phyloP scores from a whole-genome alignment of 64 coral and sea anemone genomes.

The Exaiptasia diaphana region DNA sequence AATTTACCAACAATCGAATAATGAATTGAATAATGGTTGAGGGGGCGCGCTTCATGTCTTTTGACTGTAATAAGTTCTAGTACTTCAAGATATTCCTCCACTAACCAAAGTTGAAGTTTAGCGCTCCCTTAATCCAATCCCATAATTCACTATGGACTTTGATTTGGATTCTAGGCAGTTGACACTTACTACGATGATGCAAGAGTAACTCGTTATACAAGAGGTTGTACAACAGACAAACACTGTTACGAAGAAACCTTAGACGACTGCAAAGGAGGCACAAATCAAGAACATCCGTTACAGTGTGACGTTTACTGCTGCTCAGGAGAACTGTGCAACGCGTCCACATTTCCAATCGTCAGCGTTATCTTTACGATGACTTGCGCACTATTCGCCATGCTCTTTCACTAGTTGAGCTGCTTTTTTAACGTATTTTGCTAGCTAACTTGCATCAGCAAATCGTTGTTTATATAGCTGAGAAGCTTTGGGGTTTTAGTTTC shows the following conservation, averaged over 20 bases:
- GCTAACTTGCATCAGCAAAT: too few species aligned
- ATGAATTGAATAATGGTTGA: too few species aligned
- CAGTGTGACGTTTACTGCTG: neutral
- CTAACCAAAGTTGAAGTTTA: too few species aligned
- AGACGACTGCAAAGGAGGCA: neutral
- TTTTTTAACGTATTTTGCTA: too few species aligned
- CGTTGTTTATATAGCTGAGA: too few species aligned
- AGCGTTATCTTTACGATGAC: neutral
- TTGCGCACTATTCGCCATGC: neutral
- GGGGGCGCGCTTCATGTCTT: too few species aligned
- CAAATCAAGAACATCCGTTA: neutral
- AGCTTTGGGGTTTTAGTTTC: too few species aligned
- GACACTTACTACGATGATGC: neutral
- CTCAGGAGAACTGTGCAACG: neutral
- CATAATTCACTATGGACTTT: too few species aligned
- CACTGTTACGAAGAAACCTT: neutral
- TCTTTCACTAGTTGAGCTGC: neutral
- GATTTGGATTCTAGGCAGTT: neutral
- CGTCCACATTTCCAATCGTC: neutral
- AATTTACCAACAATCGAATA: too few species aligned
- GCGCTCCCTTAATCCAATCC: too few species aligned
- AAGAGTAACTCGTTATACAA: neutral
- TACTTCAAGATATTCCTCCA: too few species aligned
- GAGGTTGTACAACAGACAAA: neutral
- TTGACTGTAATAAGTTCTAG: too few species aligned